These are phyloP conservation scores for Pitangus sulphuratus DNA, from an alignment of 2,797 vertebrate species.

Conservation along the genomic window DNA sequence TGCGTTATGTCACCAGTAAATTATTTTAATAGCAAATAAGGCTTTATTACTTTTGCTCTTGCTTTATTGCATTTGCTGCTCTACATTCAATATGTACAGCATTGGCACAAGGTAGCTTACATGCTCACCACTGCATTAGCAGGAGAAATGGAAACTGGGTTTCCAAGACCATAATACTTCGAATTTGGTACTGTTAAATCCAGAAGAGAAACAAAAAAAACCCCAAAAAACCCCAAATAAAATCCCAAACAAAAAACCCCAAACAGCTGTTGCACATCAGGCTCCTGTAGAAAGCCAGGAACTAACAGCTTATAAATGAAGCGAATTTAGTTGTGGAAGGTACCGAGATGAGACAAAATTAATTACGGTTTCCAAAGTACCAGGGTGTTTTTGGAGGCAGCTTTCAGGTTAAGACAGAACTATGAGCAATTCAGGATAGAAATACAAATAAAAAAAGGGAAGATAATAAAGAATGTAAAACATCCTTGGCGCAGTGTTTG, in stretches of 20 bases:
- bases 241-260: not conserved
- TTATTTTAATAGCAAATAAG: slow-evolving; percentile 56
- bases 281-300: not conserved
- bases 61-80: slow-evolving; percentile 67
- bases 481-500: not conserved
- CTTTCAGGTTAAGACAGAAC: not conserved
- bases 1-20: not conserved
- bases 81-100: slow-evolving; percentile 52
- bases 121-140: slow-evolving; percentile 39
- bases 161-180: slow-evolving; percentile 1
- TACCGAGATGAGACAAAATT: not conserved
- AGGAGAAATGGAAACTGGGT: not conserved
- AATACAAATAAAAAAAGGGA: not conserved
- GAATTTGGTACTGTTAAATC: slow-evolving; percentile 17
- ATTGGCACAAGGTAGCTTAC: slow-evolving; percentile 38
- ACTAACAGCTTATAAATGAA: not conserved
- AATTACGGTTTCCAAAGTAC: not conserved
- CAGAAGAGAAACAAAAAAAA: not conserved
- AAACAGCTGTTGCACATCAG: not conserved
- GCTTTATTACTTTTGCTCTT: slow-evolving; percentile 55
- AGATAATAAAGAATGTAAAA: not conserved
- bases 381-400: not conserved
- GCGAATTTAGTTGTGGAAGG: not conserved
- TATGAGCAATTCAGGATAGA: not conserved
- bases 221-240: no score